Evolutionary conservation across 2,113 vertebrate genomes (phyloP), one percentile per base, ranked within the genome.

Genomic region (Tupaia tana): DNA sequence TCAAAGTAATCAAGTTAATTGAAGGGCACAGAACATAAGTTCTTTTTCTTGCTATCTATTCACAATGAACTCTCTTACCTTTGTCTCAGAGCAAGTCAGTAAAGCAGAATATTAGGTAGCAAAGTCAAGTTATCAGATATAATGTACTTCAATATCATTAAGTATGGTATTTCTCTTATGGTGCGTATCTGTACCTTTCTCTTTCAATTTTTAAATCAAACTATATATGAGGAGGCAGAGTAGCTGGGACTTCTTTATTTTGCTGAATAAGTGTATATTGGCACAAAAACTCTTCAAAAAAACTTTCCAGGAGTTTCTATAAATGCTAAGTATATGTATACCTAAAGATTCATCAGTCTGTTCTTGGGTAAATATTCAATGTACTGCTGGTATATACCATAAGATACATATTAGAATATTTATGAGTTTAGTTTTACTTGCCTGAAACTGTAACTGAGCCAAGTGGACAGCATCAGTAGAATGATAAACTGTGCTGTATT

Each of bases 1-100:
- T 97, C 10, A 43, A 93, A 83, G 31, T 89, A 56, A 86, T 83
- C 59, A 89, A 80, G 34, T 91, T 95, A 92, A 66, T 82, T 94
- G 66, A 97, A 86, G 20, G 66, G 8, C 18, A 77, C 6, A 92
- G 12, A 87, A 4, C 24, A 52, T 78, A 59, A 1, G 7, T 85
- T 93, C 34, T 93, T 96, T 93, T 88, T 22, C 29, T 91, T 66
- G 16, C 10, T 83, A 1, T 71, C 67, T 79, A 12, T 74, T 85
- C 58, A 13, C 56, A 90, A 15, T 90, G 63, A 93, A 78, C 19
- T 70, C n/a, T 74, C 13, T 77, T 90, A 88, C 13, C 11, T 82
- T 78, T 88, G 3, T 18, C 25, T 95, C 19, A 94, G 2, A 59
- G 22, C 24, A 82, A 58, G 27, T 82, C 29, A 43, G 3, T 31